Evolutionary conservation across 2,888 invertebrate species (phyloP).

Genomic region (Andrena bucephala): DNA sequence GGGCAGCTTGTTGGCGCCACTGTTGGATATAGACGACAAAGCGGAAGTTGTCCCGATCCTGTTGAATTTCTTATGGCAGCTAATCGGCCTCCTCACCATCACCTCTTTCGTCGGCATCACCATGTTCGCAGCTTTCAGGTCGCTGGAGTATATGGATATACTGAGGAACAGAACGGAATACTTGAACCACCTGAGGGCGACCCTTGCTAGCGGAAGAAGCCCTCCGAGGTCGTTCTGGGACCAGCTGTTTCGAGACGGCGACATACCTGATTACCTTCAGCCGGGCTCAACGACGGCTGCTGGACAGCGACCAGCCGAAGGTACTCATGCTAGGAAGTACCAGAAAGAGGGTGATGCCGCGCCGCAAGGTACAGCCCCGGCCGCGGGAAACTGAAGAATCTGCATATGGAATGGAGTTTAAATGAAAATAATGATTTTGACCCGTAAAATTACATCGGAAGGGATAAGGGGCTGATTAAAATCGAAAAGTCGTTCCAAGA

Average conservation of each 20-base stretch:
- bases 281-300: slow-evolving; percentile 59
- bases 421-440: neutral
- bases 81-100: slow-evolving; percentile 68
- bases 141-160: slow-evolving; percentile 66
- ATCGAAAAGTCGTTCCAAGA: neutral
- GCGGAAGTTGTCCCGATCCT: slow-evolving; percentile 32
- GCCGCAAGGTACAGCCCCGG: neutral
- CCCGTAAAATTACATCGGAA: neutral
- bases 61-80: slow-evolving; percentile 74
- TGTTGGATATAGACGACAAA: slow-evolving; percentile 56
- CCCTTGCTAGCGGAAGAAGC: slow-evolving; percentile 56
- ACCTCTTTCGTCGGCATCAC: slow-evolving; percentile 51
- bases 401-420: neutral
- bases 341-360: slow-evolving; percentile 12
- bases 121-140: slow-evolving; percentile 64
- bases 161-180: slow-evolving; percentile 76
- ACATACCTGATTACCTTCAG: slow-evolving; percentile 70
- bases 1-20: slow-evolving; percentile 77
- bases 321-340: slow-evolving; percentile 21
- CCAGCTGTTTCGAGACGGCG: slow-evolving; percentile 70
- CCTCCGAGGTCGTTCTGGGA: slow-evolving; percentile 66
- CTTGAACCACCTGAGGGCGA: slow-evolving; percentile 74
- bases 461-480: neutral
- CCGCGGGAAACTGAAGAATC: neutral
- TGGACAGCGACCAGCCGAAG: neutral